phyloP scores from a whole-genome alignment of 2,888 invertebrate species.

The Eupeodes luniger region DNA sequence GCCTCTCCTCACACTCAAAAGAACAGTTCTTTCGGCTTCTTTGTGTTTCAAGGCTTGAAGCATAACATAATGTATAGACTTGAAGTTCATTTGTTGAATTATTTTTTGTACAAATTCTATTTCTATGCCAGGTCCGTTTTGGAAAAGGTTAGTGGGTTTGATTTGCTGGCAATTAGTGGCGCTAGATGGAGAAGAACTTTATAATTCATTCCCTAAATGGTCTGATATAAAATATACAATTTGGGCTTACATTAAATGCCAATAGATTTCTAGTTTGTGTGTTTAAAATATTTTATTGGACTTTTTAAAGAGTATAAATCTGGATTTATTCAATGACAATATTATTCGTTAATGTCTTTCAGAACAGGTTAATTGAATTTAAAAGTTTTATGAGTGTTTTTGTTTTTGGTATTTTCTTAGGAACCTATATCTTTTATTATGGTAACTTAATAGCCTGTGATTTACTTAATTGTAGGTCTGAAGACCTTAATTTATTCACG shows the following conservation, averaged over 20 bases:
- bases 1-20: not conserved
- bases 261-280: not conserved
- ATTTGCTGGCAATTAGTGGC: conserved; percentile 10
- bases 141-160: conserved; percentile 56
- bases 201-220: not conserved
- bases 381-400: no score
- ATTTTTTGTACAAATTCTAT: not conserved
- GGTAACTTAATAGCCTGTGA: no score
- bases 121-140: conserved; percentile 29
- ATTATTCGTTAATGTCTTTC: no score
- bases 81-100: conserved; percentile 24
- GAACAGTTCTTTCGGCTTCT: conserved; percentile 20
- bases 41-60: not conserved
- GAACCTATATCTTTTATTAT: no score
- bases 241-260: conserved; percentile 9
- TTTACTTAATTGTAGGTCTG: no score
- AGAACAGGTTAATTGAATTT: no score
- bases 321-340: no score
- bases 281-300: no score
- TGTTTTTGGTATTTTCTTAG: no score
- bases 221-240: not conserved
- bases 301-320: no score
- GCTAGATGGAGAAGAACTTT: conserved; percentile 14
- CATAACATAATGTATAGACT: not conserved
- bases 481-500: no score